phyloP scores from a whole-genome alignment of 2,113 vertebrate genomes.

The Petrocephalus zakoni region DNA sequence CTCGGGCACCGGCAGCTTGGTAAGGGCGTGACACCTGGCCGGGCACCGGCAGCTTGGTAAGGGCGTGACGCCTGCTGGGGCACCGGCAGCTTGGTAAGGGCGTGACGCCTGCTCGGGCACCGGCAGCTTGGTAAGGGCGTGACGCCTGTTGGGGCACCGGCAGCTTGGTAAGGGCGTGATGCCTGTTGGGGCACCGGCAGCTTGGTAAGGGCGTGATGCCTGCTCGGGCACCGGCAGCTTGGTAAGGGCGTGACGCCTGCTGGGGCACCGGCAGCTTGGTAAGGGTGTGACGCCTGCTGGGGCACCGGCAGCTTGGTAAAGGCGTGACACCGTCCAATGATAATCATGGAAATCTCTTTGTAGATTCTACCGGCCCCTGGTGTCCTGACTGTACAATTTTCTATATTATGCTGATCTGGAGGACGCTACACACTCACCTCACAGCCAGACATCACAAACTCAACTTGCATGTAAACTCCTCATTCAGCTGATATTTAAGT shows the following conservation, averaged over 20 bases:
- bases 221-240: no score
- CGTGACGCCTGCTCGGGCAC: background rate
- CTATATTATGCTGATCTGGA: background rate
- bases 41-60: no score
- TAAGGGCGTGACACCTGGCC: no score
- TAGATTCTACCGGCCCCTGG: background rate
- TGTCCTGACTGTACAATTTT: background rate
- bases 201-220: no score
- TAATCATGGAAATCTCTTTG: background rate
- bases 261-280: no score
- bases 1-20: background rate
- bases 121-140: background rate
- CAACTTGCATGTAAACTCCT: background rate
- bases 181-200: no score
- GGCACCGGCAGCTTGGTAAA: no score
- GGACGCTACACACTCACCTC: background rate
- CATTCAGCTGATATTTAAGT: background rate
- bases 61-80: no score
- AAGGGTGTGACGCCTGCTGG: no score
- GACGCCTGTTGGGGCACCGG: background rate
- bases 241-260: no score
- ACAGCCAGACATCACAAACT: background rate
- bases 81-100: no score
- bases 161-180: no score
- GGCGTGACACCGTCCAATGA: background rate